Percentiles rank a stretch among this genome's conserved stretches.
phyloP scores from a whole-genome alignment of 2,797 vertebrate species.

The Thalassophryne amazonica region DNA sequence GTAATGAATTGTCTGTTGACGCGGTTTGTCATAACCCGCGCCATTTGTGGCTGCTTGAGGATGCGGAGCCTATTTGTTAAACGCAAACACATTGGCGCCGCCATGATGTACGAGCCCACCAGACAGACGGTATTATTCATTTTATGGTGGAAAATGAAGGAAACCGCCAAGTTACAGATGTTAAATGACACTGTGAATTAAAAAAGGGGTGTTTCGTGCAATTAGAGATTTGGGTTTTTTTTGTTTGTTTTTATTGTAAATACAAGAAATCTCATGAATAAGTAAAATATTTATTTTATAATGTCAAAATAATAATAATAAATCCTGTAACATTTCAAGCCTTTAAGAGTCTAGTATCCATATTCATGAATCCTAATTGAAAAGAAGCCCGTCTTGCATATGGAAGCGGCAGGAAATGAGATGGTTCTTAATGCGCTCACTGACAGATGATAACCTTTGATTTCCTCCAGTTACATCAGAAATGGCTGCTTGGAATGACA shows the following conservation, averaged over 20 bases:
- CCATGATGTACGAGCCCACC: conserved; percentile 52
- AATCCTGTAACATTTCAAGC: conserved; percentile 26
- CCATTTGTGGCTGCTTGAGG: conserved; percentile 52
- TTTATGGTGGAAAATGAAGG: conserved; percentile 38
- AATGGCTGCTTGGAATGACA: conserved; percentile 62
- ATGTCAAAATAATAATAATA: conserved; percentile 21
- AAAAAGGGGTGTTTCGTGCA: too few species aligned
- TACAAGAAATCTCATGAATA: conserved; percentile 19
- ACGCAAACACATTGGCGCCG: conserved; percentile 38
- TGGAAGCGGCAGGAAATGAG: conserved; percentile 61
- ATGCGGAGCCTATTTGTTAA: conserved; percentile 67
- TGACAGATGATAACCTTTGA: conserved; percentile 72
- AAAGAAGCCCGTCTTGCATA: conserved; percentile 55
- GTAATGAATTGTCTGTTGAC: conserved; percentile 75
- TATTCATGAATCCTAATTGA: conserved; percentile 65
- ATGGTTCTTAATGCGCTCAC: conserved; percentile 52
- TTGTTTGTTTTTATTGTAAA: neutral
- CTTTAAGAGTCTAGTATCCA: conserved; percentile 29
- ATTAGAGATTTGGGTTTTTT: neutral
- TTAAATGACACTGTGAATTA: conserved; percentile 14
- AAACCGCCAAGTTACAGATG: conserved; percentile 13
- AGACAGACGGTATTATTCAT: conserved; percentile 42
- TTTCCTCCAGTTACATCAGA: conserved; percentile 66
- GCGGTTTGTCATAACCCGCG: conserved; percentile 74
- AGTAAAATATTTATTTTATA: conserved; percentile 6